Percentiles rank a stretch among this genome's conserved stretches.
Conservation (phyloP, 2,113 vertebrate genomes). For the Heterochromis multidens region DNA sequence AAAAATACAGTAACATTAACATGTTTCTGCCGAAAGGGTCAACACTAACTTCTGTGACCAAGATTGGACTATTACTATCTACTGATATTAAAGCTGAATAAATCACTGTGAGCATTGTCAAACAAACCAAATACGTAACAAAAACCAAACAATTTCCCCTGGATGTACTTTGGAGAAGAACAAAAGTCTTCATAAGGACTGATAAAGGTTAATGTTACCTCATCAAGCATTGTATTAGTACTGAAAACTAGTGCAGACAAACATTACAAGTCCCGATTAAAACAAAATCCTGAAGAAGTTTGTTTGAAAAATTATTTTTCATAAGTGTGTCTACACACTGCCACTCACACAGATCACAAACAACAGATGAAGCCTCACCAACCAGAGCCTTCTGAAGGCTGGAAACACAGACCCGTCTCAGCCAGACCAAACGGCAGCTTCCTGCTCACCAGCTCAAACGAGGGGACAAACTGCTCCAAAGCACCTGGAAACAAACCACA, state of each 20-base stretch:
- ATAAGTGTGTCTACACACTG: background rate
- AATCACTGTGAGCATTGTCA: background rate
- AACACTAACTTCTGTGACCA: too few relatives aligned
- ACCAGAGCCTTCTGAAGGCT: constrained; percentile 56
- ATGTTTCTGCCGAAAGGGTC: too few relatives aligned
- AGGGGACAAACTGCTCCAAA: constrained; percentile 80
- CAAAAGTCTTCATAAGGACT: background rate
- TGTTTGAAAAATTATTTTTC: background rate
- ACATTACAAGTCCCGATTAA: background rate
- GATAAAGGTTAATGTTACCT: background rate
- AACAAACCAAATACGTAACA: background rate
- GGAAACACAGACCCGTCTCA: constrained; percentile 86
- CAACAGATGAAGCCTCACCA: constrained; percentile 64
- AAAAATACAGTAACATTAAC: too few relatives aligned
- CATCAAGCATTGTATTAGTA: background rate
- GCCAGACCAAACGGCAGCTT: constrained; percentile 89
- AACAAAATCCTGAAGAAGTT: background rate
- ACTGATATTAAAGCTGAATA: background rate
- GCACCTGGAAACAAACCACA: constrained; percentile 75
- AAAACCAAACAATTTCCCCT: background rate
- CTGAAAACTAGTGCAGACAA: background rate
- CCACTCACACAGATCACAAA: background rate
- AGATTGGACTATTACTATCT: background rate
- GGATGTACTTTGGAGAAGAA: background rate
- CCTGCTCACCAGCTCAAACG: constrained; percentile 83